Evolutionary conservation across 2,888 invertebrate species (phyloP).

Genomic region (Apamea monoglypha): DNA sequence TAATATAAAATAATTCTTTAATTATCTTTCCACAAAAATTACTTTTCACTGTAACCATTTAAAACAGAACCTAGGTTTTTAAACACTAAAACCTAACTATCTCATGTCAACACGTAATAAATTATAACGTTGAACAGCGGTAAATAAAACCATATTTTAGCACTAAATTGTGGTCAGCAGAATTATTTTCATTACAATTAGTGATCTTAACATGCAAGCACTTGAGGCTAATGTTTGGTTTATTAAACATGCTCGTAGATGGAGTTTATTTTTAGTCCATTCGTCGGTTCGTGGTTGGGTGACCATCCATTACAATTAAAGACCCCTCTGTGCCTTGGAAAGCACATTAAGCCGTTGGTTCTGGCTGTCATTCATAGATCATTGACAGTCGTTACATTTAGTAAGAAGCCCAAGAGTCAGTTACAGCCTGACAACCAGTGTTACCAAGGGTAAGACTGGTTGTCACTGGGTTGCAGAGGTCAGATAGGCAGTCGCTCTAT

Average conservation of each 20-base stretch:
- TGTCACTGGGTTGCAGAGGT: background rate
- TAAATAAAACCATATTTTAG: slow-evolving; percentile 55
- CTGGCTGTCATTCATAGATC: background rate
- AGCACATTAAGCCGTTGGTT: background rate
- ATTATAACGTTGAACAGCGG: slow-evolving; percentile 27
- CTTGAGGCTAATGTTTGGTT: slow-evolving; percentile 42
- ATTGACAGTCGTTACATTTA: background rate
- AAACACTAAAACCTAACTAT: slow-evolving; percentile 24
- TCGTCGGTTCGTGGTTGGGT: background rate
- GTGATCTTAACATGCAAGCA: slow-evolving; percentile 57
- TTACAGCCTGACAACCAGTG: background rate
- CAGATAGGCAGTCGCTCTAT: background rate
- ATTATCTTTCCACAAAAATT: background rate
- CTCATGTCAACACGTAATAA: slow-evolving; percentile 50
- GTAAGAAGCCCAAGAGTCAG: background rate
- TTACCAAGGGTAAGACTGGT: background rate
- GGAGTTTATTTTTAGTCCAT: background rate
- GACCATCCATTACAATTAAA: background rate
- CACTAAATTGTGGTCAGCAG: slow-evolving; percentile 51
- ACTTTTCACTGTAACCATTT: background rate
- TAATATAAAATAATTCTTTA: background rate
- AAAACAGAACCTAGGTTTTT: slow-evolving; percentile 6
- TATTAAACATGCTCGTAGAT: slow-evolving; percentile 36
- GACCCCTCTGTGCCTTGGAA: background rate
- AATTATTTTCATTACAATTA: slow-evolving; percentile 54